phyloP scores from a whole-genome alignment of 2,888 invertebrate genomes.

The Elysia crispata region DNA sequence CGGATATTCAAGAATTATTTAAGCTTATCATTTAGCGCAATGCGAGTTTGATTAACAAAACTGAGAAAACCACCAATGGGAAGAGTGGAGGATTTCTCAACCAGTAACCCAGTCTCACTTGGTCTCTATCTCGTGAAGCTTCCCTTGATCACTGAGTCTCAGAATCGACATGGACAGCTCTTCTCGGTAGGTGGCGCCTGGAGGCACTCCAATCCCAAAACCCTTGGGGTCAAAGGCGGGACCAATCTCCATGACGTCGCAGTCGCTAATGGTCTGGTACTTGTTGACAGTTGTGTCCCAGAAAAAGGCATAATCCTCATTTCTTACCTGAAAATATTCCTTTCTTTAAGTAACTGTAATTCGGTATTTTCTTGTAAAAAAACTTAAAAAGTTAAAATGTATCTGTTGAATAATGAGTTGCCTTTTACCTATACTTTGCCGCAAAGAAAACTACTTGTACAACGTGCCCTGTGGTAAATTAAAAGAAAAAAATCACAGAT shows the following conservation, averaged over 20 bases:
- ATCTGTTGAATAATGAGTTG: no score
- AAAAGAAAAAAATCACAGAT: no score
- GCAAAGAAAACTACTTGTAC: no score
- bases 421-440: no score
- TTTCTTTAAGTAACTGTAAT: no score
- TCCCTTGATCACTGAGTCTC: slow-evolving; percentile 69
- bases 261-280: slow-evolving; percentile 71
- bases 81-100: neutral
- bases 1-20: neutral
- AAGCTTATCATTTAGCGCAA: neutral
- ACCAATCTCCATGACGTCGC: slow-evolving; percentile 73
- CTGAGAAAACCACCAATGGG: neutral
- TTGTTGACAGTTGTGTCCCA: slow-evolving; percentile 76
- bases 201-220: slow-evolving; percentile 75
- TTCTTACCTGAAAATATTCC: slow-evolving; percentile 54
- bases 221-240: slow-evolving; percentile 76
- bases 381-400: neutral
- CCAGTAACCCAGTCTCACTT: slow-evolving; percentile 59
- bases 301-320: slow-evolving; percentile 75
- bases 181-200: slow-evolving; percentile 74
- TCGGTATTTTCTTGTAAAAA: no score
- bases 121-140: slow-evolving; percentile 70
- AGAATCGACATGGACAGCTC: slow-evolving; percentile 74
- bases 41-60: neutral
- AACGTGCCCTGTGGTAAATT: no score